Conservation (phyloP, 2,888 invertebrate genomes). For the Drosophila kokeensis region DNA sequence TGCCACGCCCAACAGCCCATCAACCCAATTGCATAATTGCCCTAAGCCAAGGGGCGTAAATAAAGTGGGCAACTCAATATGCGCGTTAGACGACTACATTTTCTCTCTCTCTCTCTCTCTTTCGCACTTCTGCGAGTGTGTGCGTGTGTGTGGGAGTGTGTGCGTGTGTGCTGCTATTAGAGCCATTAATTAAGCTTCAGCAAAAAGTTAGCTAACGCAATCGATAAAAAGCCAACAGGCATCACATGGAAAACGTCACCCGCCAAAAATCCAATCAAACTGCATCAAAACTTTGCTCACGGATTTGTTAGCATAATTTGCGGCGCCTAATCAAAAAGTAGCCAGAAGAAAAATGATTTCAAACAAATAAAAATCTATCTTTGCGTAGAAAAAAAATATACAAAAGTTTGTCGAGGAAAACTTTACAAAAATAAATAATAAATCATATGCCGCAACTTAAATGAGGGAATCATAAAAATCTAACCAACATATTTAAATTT, state of each 20-base stretch:
- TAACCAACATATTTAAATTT: background rate
- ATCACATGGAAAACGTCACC: background rate
- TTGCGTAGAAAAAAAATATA: background rate
- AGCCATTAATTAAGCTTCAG: constrained; percentile 54
- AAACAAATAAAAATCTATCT: background rate
- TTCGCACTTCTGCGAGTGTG: too few relatives aligned
- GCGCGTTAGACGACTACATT: constrained; percentile 30
- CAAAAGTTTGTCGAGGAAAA: background rate
- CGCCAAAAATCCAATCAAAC: constrained; percentile 45
- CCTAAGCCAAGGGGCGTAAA: constrained; percentile 37
- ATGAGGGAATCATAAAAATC: background rate
- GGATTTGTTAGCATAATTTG: constrained; percentile 38
- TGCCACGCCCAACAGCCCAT: background rate
- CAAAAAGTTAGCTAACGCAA: constrained; percentile 21
- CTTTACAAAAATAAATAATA: background rate
- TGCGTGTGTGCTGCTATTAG: constrained; percentile 23
- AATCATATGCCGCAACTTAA: background rate
- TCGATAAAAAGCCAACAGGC: constrained; percentile 8
- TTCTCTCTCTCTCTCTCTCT: background rate
- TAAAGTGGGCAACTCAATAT: constrained; percentile 53
- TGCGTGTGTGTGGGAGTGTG: background rate
- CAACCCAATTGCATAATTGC: constrained; percentile 51
- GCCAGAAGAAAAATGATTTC: background rate
- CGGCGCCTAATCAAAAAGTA: constrained; percentile 37
- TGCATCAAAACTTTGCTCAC: constrained; percentile 41